Conservation (phyloP, 2,888 invertebrate species). For the Xestia ashworthii region DNA sequence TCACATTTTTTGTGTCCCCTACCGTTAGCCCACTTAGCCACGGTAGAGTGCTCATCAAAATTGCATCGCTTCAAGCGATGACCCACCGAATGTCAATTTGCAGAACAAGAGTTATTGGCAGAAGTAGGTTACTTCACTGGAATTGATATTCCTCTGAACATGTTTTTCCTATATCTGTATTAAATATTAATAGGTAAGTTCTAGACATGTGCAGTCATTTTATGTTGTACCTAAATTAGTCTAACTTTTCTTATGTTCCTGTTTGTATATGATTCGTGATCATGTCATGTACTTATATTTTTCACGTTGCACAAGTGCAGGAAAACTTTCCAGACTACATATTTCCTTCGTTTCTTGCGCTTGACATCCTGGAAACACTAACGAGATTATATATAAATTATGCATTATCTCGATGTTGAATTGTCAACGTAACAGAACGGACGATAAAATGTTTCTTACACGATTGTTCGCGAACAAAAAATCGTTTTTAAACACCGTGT, state of each 20-base stretch:
- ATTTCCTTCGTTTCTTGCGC: slow-evolving; percentile 40
- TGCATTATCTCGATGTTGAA: slow-evolving; percentile 36
- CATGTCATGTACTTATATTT: slow-evolving; percentile 12
- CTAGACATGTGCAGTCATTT: background rate
- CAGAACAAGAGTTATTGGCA: slow-evolving; percentile 46
- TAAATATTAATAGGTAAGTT: background rate
- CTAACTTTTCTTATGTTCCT: background rate
- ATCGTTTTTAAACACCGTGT: slow-evolving; percentile 26
- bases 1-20: slow-evolving; percentile 40
- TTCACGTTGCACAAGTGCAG: background rate
- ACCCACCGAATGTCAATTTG: slow-evolving; percentile 64
- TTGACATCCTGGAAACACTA: slow-evolving; percentile 46
- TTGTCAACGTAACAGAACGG: slow-evolving; percentile 39
- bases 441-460: slow-evolving; percentile 30
- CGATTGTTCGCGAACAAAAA: slow-evolving; percentile 37
- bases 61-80: slow-evolving; percentile 63
- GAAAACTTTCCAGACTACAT: slow-evolving; percentile 25
- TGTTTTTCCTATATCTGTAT: background rate
- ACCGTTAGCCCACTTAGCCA: slow-evolving; percentile 60
- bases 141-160: slow-evolving; percentile 21
- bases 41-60: slow-evolving; percentile 66
- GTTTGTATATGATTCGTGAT: background rate
- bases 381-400: slow-evolving; percentile 49
- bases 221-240: background rate
- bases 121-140: slow-evolving; percentile 32